Evolutionary conservation across 2,888 invertebrate species (phyloP).

Genomic region (Mesopsocus fuscifrons): DNA sequence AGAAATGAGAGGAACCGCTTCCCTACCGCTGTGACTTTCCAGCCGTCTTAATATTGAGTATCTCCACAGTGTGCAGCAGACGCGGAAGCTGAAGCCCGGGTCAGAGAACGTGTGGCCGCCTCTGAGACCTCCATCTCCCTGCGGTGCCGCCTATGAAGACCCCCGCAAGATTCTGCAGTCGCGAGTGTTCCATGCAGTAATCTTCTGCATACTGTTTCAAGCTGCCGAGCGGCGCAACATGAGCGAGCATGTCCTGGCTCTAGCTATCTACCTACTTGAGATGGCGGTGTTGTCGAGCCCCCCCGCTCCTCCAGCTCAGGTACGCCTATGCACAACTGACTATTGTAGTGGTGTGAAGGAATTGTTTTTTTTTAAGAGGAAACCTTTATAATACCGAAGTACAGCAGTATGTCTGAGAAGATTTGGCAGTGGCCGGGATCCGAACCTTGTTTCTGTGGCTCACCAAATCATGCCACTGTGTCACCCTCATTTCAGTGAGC

Average conservation of each 20-base stretch:
- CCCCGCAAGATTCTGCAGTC: slow-evolving; percentile 40
- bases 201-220: slow-evolving; percentile 68
- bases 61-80: slow-evolving; percentile 38
- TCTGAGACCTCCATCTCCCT: slow-evolving; percentile 47
- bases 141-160: slow-evolving; percentile 43
- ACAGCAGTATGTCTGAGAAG: too few species aligned
- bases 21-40: too few species aligned
- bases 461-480: too few species aligned
- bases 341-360: slow-evolving; percentile 15
- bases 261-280: slow-evolving; percentile 71
- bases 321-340: slow-evolving; percentile 18
- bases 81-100: slow-evolving; percentile 33
- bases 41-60: too few species aligned
- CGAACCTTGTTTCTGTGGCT: too few species aligned
- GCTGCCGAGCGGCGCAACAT: slow-evolving; percentile 49
- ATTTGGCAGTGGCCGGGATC: too few species aligned
- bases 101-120: slow-evolving; percentile 60
- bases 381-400: too few species aligned
- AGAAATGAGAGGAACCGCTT: too few species aligned
- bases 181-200: slow-evolving; percentile 46
- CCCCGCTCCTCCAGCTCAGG: slow-evolving; percentile 17
- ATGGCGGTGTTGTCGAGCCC: slow-evolving; percentile 42
- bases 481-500: too few species aligned
- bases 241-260: slow-evolving; percentile 74
- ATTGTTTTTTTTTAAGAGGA: slow-evolving; percentile 7